These are phyloP conservation scores for Cirrhinus mrigala DNA, from an alignment of 2,797 vertebrate genomes.

Conservation along the genomic window DNA sequence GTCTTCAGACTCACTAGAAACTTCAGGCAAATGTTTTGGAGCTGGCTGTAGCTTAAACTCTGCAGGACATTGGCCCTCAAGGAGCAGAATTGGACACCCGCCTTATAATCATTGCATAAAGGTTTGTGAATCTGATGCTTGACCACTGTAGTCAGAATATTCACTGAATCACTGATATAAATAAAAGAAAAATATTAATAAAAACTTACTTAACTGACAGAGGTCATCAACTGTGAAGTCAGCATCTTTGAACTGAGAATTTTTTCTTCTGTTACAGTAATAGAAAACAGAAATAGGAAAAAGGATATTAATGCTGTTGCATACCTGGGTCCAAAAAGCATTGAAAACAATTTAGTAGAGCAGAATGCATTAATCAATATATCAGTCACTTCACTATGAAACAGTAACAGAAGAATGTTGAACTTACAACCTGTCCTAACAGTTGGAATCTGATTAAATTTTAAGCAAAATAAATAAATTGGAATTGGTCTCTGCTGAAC, in stretches of 20 bases:
- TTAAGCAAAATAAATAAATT: not conserved
- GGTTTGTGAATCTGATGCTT: not conserved
- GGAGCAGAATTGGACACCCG: no score
- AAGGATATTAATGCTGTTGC: not conserved
- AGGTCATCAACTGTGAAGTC: constrained; percentile 93
- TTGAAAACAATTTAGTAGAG: not conserved
- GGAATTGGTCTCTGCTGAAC: not conserved
- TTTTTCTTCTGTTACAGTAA: constrained; percentile 86
- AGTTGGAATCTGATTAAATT: not conserved
- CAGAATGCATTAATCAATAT: not conserved
- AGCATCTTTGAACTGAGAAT: constrained; percentile 85
- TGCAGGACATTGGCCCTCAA: no score
- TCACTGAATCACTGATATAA: not conserved
- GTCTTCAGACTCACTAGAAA: no score
- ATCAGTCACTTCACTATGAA: not conserved
- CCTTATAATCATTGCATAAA: not conserved
- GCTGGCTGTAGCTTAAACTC: no score
- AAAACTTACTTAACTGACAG: constrained; percentile 89
- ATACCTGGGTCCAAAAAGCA: not conserved
- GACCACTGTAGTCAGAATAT: not conserved
- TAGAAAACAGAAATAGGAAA: not conserved
- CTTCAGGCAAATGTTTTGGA: no score
- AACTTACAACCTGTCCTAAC: not conserved
- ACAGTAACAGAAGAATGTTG: not conserved
- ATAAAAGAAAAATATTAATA: not conserved